Evolutionary conservation across 2,888 invertebrate genomes (phyloP).

Genomic region (Lamellibrachia columna): DNA sequence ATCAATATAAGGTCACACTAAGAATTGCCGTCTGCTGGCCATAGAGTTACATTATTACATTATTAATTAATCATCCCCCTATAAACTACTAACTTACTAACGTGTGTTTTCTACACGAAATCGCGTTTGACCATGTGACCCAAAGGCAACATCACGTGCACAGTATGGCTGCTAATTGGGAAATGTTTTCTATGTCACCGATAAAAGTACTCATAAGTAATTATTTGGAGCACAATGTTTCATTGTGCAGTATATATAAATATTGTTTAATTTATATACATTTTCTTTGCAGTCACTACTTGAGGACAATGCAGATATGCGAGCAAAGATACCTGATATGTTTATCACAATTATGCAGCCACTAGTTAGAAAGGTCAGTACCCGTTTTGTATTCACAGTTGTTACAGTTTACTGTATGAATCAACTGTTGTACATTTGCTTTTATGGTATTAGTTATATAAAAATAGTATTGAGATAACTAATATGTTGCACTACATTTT

Average conservation of each 20-base stretch:
- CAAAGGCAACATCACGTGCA: no score
- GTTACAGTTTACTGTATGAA: background rate
- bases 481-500: no score
- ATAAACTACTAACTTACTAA: no score
- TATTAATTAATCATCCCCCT: no score
- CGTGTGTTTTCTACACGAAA: no score
- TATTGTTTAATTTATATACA: background rate
- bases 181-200: no score
- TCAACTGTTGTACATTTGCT: background rate
- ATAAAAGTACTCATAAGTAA: background rate
- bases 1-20: no score
- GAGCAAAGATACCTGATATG: slow-evolving; percentile 72
- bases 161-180: no score
- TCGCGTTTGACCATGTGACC: no score
- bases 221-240: background rate
- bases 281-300: slow-evolving; percentile 47
- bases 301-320: slow-evolving; percentile 54
- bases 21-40: no score
- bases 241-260: background rate
- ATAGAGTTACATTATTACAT: no score
- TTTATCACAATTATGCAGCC: slow-evolving; percentile 77
- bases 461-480: no score
- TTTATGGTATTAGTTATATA: background rate
- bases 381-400: background rate
- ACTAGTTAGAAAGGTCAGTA: slow-evolving; percentile 70